phyloP scores from a whole-genome alignment of 2,888 invertebrate genomes.

The Xestobium rufovillosum region DNA sequence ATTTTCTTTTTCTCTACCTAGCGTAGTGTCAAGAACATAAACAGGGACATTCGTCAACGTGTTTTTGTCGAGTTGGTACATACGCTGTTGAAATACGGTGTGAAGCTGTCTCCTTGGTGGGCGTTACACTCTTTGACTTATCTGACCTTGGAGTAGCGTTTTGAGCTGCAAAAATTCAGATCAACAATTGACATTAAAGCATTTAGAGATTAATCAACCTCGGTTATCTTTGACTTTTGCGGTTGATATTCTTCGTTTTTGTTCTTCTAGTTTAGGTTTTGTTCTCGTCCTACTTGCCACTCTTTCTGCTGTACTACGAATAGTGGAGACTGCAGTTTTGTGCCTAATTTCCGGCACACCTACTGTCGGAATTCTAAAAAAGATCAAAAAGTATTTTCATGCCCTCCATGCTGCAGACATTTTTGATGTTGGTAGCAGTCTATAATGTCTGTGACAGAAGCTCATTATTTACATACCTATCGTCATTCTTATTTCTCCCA shows the following conservation, averaged over 20 bases:
- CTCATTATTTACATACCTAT: constrained; percentile 30
- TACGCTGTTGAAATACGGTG: constrained; percentile 42
- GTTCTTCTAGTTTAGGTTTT: constrained; percentile 29
- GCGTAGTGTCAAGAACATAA: constrained; percentile 42
- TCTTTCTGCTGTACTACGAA: constrained; percentile 41
- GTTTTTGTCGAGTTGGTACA: constrained; percentile 40
- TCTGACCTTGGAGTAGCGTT: constrained; percentile 25
- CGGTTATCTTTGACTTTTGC: constrained; percentile 29
- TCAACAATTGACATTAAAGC: background rate
- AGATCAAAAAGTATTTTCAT: constrained; percentile 11
- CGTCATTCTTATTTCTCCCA: constrained; percentile 27
- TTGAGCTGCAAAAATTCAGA: constrained; percentile 22
- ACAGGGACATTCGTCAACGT: constrained; percentile 38
- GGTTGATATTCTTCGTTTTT: constrained; percentile 25
- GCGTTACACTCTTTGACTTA: constrained; percentile 20
- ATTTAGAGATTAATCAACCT: constrained; percentile 25
- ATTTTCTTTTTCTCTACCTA: constrained; percentile 36
- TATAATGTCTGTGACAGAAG: background rate
- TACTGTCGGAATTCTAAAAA: constrained; percentile 31
- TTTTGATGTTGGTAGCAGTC: background rate
- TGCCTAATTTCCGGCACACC: constrained; percentile 43
- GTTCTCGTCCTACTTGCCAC: constrained; percentile 33
- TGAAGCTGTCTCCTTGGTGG: constrained; percentile 31
- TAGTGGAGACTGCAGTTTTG: constrained; percentile 43
- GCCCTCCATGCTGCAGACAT: background rate